These are phyloP conservation scores for Polydrusus pterygomalis DNA, from an alignment of 2,888 invertebrate species.

Conservation along the genomic window DNA sequence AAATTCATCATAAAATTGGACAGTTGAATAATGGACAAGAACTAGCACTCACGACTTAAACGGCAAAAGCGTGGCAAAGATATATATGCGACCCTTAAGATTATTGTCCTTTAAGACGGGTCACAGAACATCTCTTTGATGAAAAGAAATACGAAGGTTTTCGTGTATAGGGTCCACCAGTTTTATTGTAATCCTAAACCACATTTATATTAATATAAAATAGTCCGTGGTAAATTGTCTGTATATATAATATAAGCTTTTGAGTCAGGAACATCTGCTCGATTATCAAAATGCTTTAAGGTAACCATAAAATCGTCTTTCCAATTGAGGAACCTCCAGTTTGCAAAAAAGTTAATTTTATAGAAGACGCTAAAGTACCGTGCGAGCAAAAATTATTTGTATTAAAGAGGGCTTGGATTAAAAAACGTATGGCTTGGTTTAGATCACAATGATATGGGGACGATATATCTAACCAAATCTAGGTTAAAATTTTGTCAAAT, in stretches of 20 bases:
- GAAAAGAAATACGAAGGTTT: slow-evolving; percentile 32
- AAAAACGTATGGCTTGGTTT: too few species aligned
- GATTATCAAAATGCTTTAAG: not conserved
- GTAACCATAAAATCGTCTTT: too few species aligned
- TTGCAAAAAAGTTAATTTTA: too few species aligned
- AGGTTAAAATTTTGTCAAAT: too few species aligned
- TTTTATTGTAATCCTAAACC: slow-evolving; percentile 23
- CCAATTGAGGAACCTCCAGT: too few species aligned
- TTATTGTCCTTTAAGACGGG: slow-evolving; percentile 40
- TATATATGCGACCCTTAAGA: slow-evolving; percentile 29
- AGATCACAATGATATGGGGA: too few species aligned
- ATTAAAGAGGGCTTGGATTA: too few species aligned
- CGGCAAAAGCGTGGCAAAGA: slow-evolving; percentile 44
- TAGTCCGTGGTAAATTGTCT: slow-evolving; percentile 26
- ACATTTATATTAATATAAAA: slow-evolving; percentile 38
- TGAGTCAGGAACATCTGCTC: not conserved
- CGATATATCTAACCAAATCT: too few species aligned
- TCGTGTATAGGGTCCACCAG: slow-evolving; percentile 24
- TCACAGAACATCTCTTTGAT: slow-evolving; percentile 32
- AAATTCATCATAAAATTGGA: slow-evolving; percentile 36
- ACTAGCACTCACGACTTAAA: slow-evolving; percentile 30
- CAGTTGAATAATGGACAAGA: slow-evolving; percentile 26
- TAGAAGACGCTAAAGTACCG: too few species aligned
- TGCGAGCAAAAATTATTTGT: too few species aligned
- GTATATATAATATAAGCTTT: not conserved